Percentiles rank a stretch among this genome's conserved stretches.
Conservation (phyloP, 2,888 invertebrate genomes). For the Andricus curvator region DNA sequence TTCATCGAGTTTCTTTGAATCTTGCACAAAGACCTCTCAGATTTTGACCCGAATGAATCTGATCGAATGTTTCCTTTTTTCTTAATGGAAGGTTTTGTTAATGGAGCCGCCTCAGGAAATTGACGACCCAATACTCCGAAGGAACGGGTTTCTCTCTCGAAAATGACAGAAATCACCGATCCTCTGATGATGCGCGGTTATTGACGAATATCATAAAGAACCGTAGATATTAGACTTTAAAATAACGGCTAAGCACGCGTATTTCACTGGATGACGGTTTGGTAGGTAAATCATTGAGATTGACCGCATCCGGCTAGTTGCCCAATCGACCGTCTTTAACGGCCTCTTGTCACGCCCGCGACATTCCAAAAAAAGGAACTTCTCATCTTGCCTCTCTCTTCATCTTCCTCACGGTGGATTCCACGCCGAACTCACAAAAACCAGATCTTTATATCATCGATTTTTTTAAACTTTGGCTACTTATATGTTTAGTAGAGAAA, state of each 20-base stretch:
- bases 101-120: constrained; percentile 48
- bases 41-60: constrained; percentile 47
- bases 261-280: constrained; percentile 68
- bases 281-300: constrained; percentile 70
- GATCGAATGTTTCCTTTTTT: constrained; percentile 45
- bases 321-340: constrained; percentile 67
- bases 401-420: not conserved
- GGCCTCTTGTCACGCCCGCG: constrained; percentile 69
- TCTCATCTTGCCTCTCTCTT: constrained; percentile 39
- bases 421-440: no score
- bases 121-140: constrained; percentile 22
- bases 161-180: constrained; percentile 54
- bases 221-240: constrained; percentile 67
- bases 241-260: constrained; percentile 60
- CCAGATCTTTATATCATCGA: no score
- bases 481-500: no score
- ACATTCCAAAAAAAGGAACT: constrained; percentile 66
- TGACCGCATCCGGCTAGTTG: constrained; percentile 73
- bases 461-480: no score
- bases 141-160: constrained; percentile 48
- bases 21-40: constrained; percentile 34
- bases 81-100: constrained; percentile 56
- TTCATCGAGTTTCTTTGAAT: not conserved
- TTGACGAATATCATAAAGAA: constrained; percentile 64
- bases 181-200: constrained; percentile 44